These are phyloP conservation scores for Alligator sinensis DNA, from an alignment of 2,113 vertebrate species.

Conservation along the genomic window DNA sequence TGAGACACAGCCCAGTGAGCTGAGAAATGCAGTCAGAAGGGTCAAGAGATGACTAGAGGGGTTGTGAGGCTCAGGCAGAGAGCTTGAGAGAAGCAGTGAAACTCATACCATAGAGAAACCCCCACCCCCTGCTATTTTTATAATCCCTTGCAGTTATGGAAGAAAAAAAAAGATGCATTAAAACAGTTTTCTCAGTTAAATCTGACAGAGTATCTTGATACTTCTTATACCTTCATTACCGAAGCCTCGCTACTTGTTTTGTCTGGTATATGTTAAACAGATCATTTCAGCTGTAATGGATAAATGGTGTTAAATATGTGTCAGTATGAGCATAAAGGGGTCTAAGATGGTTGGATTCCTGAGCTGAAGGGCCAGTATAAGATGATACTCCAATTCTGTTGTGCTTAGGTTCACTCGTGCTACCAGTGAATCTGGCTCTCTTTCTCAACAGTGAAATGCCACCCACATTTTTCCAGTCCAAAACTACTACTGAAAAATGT, in stretches of 20 bases:
- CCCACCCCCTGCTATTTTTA: neutral
- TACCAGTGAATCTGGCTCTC: neutral
- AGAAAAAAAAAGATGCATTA: neutral
- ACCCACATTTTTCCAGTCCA: neutral
- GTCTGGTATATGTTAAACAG: neutral
- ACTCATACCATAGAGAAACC: neutral
- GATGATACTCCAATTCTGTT: neutral
- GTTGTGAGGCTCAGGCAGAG: neutral
- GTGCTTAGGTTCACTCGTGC: neutral
- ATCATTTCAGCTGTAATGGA: neutral
- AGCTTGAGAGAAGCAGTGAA: neutral
- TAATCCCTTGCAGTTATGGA: neutral
- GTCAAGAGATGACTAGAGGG: neutral
- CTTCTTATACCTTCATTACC: neutral
- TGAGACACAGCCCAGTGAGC: neutral
- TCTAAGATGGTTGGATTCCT: neutral
- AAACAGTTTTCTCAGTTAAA: neutral
- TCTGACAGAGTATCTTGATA: neutral
- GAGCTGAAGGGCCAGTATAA: neutral
- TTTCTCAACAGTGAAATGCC: too few relatives aligned
- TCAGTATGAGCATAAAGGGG: neutral
- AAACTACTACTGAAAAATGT: neutral
- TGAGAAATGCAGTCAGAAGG: neutral
- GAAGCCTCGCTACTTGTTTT: neutral
- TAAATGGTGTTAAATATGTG: neutral